Base-by-base conservation (phyloP, 2,797 vertebrate species). In the Mus spretus region DNA sequence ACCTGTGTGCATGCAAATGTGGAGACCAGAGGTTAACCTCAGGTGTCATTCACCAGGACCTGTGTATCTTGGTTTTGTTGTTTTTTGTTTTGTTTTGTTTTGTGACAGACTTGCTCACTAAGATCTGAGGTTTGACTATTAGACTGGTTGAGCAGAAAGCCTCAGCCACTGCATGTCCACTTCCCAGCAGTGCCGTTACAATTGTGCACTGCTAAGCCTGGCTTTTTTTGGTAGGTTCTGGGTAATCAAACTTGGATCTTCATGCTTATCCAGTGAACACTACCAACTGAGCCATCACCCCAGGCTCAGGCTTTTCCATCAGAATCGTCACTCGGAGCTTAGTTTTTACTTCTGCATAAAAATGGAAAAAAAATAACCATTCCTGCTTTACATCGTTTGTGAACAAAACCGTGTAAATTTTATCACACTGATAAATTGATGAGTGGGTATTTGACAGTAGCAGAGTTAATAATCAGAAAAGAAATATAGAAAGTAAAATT, bases 391-490 rank as follows among this genome's bases (percentile, higher is more conserved):
- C 13, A 24, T 47, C 77, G 1, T 14, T 70, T 81, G 10, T 87
- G 89, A 82, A 93, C 78, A 55, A 82, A 97, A 95, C 44, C 31
- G 81, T 37, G 9, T 13, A 88, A 57, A 20, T 61, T 90, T 95
- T 87, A 90, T 40, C 34, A 37, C 3, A 75, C n/a, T 10, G 55
- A 90, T 19, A 91, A 93, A n/a, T 89, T 91, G 50, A 12, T 40
- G 2, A 96, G 86, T 92, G 14, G 53, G 89, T 87, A 80, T 93
- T 88, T 34, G 11, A 83, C 53, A 91, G 31, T 40, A 94, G 65
- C 40, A 94, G 91, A 61, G 75, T 94, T 84, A 97, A 96, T 78
- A 93, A 89, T 92, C 26, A 94, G 55, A 82, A 93, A 96, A 80
- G 10, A 20, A 14, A 50, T 40, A 22, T 50, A 93, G 31, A 40